A percentile compares a stretch with the other conserved stretches of the same genome.
Evolutionary conservation across 2,888 invertebrate species (phyloP).

Genomic region (Tipula vernalis): DNA sequence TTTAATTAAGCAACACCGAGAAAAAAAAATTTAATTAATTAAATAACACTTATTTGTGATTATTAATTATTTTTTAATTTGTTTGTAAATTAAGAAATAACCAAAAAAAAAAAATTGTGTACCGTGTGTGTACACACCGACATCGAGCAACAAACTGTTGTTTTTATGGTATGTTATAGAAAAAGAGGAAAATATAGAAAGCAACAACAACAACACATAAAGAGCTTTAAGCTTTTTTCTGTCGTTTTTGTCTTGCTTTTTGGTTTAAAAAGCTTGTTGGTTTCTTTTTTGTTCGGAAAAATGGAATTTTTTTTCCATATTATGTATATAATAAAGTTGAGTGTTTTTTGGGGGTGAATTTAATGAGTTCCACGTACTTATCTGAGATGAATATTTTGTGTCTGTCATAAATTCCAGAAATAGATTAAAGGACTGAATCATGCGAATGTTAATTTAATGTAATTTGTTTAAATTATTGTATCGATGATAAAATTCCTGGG

Average conservation of each 20-base stretch:
- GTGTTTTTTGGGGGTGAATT: neutral
- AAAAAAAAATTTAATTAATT: neutral
- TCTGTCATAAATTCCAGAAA: neutral
- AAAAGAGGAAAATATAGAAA: neutral
- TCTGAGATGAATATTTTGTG: neutral
- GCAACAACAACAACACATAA: neutral
- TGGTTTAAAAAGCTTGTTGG: neutral
- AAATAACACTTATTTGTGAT: neutral
- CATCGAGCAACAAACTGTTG: conserved; percentile 4
- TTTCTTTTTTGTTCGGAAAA: neutral
- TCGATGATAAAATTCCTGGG: no score
- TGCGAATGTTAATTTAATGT: neutral
- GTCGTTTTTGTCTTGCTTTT: neutral
- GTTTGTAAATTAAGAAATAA: neutral
- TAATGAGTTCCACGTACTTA: neutral
- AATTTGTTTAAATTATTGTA: no score
- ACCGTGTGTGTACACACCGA: neutral
- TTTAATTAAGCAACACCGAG: neutral
- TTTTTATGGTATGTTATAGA: neutral
- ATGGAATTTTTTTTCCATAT: neutral
- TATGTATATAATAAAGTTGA: neutral
- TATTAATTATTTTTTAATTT: neutral
- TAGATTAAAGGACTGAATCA: neutral
- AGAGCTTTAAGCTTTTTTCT: neutral
- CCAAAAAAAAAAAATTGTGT: neutral